Evolutionary conservation across 2,797 vertebrate species (phyloP), one percentile per base, ranked within the genome.

Genomic region (Ibycter americanus): DNA sequence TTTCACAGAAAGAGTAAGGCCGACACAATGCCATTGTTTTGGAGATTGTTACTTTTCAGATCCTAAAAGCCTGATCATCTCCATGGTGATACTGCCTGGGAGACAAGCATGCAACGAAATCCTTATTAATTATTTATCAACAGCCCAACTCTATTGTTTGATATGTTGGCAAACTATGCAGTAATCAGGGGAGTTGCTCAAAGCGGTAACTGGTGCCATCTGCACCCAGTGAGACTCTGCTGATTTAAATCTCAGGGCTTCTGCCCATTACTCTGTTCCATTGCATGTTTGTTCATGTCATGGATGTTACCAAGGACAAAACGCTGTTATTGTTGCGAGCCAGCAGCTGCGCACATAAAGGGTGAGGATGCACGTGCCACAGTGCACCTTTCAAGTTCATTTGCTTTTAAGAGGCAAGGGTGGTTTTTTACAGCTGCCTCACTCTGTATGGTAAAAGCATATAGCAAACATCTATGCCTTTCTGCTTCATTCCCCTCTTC

Each of bases 81-180:
- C 93, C 86, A 91, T 58, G 25, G 91, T 20, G 73, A 96, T 73
- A 74, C 74, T 82, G 86, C 94, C 67, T 72, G 76, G 66, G 62
- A 96, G 87, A 78, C 52, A 93, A 93, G 54, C 59, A 91, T 63
- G 56, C 77, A 89, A 92, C 83, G 89, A 93, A 97, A 97, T 87
- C 82, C 86, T 91, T 90, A 97, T 95, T 97, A 94, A 97, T 96
- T 94, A 98, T 98, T 98, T 98, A 98, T 98, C 90, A 96, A 88
- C 44, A 13, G 83, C 73, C 83, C 90, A 49, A 46, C 55, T 87
- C 87, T 47, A 67, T 58, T 81, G 87, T 71, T 68, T 47, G 87
- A 58, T 77, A 76, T 4, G 12, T 76, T 51, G 52, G 93, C 83
- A 93, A 95, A 82, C 84, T 34, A 46, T 15, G 51, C 72, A 52